A percentile compares a stretch with the other conserved stretches of the same genome.
Conservation (phyloP, 2,797 vertebrate species). For the Mus minutoides region DNA sequence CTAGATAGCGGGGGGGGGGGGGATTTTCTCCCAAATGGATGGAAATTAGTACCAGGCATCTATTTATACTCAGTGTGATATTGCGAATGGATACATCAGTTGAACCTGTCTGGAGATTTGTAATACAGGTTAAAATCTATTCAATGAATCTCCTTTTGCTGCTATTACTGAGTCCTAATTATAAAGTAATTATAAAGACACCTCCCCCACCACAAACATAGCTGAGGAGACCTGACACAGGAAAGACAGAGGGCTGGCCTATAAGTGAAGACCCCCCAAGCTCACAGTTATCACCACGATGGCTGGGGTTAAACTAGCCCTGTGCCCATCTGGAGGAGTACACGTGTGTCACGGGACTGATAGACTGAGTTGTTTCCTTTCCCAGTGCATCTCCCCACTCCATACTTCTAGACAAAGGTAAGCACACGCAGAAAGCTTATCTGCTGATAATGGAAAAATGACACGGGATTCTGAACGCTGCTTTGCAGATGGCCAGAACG, state of each 20-base stretch:
- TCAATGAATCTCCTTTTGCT: background rate
- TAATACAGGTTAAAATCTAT: background rate
- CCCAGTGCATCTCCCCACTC: background rate
- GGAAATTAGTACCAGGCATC: background rate
- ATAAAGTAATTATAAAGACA: too few species aligned
- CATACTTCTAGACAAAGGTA: slow-evolving; percentile 24
- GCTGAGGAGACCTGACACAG: background rate
- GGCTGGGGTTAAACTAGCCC: background rate
- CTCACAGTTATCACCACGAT: background rate
- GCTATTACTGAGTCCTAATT: background rate
- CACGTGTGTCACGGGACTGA: background rate
- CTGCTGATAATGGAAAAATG: background rate
- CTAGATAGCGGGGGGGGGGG: background rate
- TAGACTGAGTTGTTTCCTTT: background rate
- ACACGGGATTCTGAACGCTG: background rate
- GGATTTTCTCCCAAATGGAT: background rate
- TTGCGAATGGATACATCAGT: background rate
- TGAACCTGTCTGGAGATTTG: background rate
- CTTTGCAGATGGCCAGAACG: slow-evolving; percentile 31
- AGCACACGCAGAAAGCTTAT: slow-evolving; percentile 33
- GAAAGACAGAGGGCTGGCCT: background rate
- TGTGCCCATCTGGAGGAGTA: background rate
- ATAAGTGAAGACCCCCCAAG: background rate
- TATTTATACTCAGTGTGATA: background rate
- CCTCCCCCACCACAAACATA: background rate